Evolutionary conservation across 1,140 invertebrate species (phyloP).

Genomic region (Cydia pomonella): DNA sequence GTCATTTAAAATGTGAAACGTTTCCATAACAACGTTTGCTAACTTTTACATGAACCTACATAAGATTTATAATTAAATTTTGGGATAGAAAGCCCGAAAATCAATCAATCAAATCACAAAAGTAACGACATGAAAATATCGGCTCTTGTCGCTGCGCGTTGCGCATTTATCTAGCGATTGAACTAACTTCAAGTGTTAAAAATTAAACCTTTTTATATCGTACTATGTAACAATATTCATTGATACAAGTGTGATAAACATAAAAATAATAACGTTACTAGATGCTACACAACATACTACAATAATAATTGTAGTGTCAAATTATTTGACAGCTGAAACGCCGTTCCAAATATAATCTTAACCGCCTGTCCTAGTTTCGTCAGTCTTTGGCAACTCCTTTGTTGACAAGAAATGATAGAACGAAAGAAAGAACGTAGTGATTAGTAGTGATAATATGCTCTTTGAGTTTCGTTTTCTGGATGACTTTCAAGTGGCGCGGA

Average conservation of each 20-base stretch:
- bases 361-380: not conserved
- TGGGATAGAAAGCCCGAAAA: constrained; percentile 22
- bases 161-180: too few relatives aligned
- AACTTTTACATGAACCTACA: constrained; percentile 2
- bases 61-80: constrained; percentile 19
- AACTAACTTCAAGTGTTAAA: too few relatives aligned
- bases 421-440: too few relatives aligned
- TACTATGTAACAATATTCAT: too few relatives aligned
- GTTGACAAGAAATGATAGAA: too few relatives aligned
- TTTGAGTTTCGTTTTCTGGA: too few relatives aligned
- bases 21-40: constrained; percentile 42
- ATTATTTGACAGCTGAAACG: not conserved
- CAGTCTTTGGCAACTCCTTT: too few relatives aligned
- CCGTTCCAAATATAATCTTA: not conserved
- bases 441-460: too few relatives aligned
- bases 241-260: too few relatives aligned
- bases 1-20: constrained; percentile 48
- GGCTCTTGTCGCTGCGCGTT: not conserved
- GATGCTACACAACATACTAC: not conserved
- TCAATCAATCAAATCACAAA: constrained; percentile 22
- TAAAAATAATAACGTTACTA: too few relatives aligned
- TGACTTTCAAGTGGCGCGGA: not conserved
- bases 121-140: constrained; percentile 17
- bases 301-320: too few relatives aligned
- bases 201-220: too few relatives aligned